Percentiles rank a stretch among this genome's conserved stretches.
phyloP scores from a whole-genome alignment of 2,888 invertebrate species.

The Antheraea yamamai region DNA sequence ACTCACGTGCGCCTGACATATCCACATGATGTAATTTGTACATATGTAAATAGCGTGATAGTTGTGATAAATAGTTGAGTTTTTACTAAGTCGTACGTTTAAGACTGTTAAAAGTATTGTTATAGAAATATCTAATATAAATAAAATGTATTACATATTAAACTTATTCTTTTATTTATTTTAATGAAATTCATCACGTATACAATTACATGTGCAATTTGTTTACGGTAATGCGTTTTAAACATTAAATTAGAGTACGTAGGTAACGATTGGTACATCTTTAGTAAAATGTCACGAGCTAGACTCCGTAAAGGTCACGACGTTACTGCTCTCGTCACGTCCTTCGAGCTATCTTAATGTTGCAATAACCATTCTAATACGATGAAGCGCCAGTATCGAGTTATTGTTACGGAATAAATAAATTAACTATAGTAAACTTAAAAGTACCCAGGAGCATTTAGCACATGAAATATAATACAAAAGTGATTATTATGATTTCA shows the following conservation, averaged over 20 bases:
- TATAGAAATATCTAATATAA: slow-evolving; percentile 78
- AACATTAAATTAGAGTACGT: slow-evolving; percentile 25
- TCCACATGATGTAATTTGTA: slow-evolving; percentile 46
- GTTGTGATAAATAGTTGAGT: slow-evolving; percentile 45
- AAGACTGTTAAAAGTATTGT: slow-evolving; percentile 82
- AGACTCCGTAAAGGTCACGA: slow-evolving; percentile 40
- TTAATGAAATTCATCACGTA: neutral
- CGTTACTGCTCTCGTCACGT: slow-evolving; percentile 32
- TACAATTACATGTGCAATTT: too few relatives aligned
- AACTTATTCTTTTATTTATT: slow-evolving; percentile 22
- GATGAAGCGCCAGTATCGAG: neutral
- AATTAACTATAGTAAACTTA: neutral
- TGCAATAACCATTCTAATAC: slow-evolving; percentile 32
- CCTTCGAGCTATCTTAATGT: slow-evolving; percentile 39
- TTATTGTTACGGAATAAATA: neutral
- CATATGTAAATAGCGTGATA: slow-evolving; percentile 68
- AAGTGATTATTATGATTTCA: neutral
- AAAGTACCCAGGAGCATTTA: neutral
- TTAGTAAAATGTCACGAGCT: slow-evolving; percentile 44
- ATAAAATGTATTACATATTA: slow-evolving; percentile 62
- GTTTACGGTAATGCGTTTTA: neutral
- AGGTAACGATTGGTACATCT: slow-evolving; percentile 23
- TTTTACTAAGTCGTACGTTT: slow-evolving; percentile 77
- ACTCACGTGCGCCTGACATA: slow-evolving; percentile 67
- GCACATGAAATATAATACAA: neutral